These are phyloP conservation scores for Anabas testudineus DNA, from an alignment of 2,797 vertebrate species.

Conservation along the genomic window DNA sequence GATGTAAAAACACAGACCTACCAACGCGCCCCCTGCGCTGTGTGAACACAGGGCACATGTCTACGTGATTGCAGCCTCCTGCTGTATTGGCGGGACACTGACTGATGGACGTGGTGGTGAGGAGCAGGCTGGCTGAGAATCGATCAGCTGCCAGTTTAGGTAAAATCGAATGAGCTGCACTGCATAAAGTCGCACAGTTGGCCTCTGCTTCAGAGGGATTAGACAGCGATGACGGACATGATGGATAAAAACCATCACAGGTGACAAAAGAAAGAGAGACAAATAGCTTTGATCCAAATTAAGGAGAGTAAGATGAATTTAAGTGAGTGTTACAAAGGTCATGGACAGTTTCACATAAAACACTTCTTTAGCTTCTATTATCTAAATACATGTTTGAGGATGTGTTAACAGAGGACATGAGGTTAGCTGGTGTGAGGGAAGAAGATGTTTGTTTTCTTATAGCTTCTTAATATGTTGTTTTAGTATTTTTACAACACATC, in stretches of 20 bases:
- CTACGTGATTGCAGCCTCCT: not conserved
- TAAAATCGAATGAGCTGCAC: constrained; percentile 67
- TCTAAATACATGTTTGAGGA: not conserved
- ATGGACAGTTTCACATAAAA: not conserved
- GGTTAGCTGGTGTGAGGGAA: too few relatives aligned
- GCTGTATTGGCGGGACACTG: constrained; percentile 57
- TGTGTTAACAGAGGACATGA: too few relatives aligned
- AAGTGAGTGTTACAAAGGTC: constrained; percentile 4
- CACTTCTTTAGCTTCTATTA: not conserved
- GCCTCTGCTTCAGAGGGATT: constrained; percentile 37
- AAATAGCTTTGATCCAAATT: constrained; percentile 13
- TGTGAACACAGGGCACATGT: too few relatives aligned
- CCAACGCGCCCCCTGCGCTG: too few relatives aligned
- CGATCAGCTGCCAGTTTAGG: constrained; percentile 69
- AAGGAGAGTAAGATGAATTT: constrained; percentile 15
- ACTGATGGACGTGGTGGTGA: constrained; percentile 62
- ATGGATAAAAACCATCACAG: constrained; percentile 33
- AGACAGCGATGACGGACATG: constrained; percentile 37
- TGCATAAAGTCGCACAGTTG: constrained; percentile 66
- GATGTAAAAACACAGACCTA: not conserved
- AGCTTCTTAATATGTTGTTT: too few relatives aligned
- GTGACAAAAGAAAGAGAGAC: constrained; percentile 4
- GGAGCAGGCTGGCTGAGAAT: constrained; percentile 52
- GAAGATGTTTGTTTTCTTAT: too few relatives aligned
- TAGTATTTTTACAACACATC: too few relatives aligned